Evolutionary conservation across 2,113 vertebrate genomes (phyloP), one percentile per base, ranked within the genome.

Genomic region (Notothenia coriiceps): DNA sequence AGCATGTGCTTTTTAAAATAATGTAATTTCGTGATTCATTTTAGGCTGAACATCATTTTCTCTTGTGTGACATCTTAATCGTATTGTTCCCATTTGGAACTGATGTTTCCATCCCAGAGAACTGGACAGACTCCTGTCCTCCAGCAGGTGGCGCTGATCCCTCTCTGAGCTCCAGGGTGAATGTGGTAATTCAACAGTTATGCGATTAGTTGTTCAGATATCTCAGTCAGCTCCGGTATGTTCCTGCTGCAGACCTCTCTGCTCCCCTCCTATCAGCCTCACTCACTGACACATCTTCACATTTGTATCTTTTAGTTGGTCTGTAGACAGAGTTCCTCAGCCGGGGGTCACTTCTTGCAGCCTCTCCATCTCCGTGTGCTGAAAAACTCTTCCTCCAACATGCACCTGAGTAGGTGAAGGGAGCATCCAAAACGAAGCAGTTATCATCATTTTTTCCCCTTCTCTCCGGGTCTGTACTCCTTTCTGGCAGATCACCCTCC

Each of bases 131-230:
- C 49, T 1, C 1, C 0, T 2, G 50, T 6, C 10, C 40, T 78
- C 86, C 91, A 60, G 5, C 81, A 92, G 89, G 74, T 80, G 89
- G 88, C 1, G 88, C 81, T 79, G 54, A 49, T 76, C 49, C 40
- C 33, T 15, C 55, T 66, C 35, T 43, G n/a, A 33, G 57, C 60
- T 69, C 18, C 47, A 59, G 17, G 60, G 84, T 77, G 77, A 70
- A 59, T 43, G 68, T 62, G 82, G 64, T 63, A 69, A 88, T 83
- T 86, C 66, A 75, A 77, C 80, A 88, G 65, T 80, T 87, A 70
- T 80, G 76, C 82, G 77, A 72, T 86, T 77, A 80, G 81, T 68
- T 84, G 84, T 33, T 40, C 35, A 40, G 35, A 40, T 8, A 59
- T 43, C 18, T 54, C 75, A 82, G 82, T 82, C 83, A 85, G 8